Conservation (phyloP, 2,888 invertebrate genomes). For the Oscheius onirici region DNA sequence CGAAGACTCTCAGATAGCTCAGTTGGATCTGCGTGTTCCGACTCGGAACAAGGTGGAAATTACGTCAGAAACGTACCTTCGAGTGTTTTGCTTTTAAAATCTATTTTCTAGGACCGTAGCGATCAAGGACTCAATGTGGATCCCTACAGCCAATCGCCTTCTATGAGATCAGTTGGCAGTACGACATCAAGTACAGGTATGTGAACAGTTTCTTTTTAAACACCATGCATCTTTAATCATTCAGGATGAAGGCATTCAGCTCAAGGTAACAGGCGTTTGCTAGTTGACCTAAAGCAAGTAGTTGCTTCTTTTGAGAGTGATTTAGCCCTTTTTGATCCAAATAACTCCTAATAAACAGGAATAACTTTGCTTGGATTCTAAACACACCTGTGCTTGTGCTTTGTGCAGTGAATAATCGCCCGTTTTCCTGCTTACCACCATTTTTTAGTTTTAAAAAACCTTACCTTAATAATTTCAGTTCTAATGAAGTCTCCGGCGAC, state of each 20-base stretch:
- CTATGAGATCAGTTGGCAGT: constrained; percentile 51
- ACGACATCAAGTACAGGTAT: constrained; percentile 38
- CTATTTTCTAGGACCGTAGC: constrained; percentile 14
- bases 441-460: neutral
- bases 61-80: constrained; percentile 28
- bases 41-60: constrained; percentile 52
- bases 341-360: neutral
- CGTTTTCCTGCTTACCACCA: neutral
- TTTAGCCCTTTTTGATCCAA: neutral
- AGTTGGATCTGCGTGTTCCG: constrained; percentile 63
- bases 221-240: neutral
- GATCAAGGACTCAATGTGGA: constrained; percentile 28
- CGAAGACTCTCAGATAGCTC: constrained; percentile 69
- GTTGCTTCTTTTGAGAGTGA: neutral
- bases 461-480: constrained; percentile 7
- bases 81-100: no score
- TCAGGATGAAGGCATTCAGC: constrained; percentile 3
- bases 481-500: constrained; percentile 52
- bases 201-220: neutral
- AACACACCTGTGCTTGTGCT: constrained; percentile 17
- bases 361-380: constrained; percentile 8
- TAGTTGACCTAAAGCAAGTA: constrained; percentile 8
- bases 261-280: constrained; percentile 12
- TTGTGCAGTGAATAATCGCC: constrained; percentile 16
- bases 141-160: constrained; percentile 44